Evolutionary conservation across 1,140 invertebrate genomes (phyloP), one percentile per base, ranked within the genome.

Genomic region (Zaprionus camerounensis): DNA sequence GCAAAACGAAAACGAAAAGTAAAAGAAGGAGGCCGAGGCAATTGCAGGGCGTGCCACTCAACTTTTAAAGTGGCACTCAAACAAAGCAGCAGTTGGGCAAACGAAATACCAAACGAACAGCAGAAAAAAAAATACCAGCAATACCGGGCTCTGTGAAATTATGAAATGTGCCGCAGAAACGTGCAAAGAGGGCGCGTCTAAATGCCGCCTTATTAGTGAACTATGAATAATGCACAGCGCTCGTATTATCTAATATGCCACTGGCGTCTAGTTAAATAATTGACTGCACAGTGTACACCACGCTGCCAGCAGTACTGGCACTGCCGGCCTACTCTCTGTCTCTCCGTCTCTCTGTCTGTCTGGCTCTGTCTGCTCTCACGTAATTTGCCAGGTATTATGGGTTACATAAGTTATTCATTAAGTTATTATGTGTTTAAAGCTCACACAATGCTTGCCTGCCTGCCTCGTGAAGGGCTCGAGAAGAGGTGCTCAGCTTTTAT

Each of bases 361-460:
- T 11, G 36, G 15, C 56, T 38, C 20, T 44, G 64, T 36, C 34
- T 61, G 31, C 49, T 62, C 64, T 66, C 69, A 76, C 62, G 74
- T 76, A 76, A 76, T 72, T 76, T 65, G 53, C 74, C 74, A 65
- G 62, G 61, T 66, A 72, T 76, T 71, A 76, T 71, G 72, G 67
- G 72, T 71, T 71, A 77, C 68, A 80, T 80, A 80, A 73, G 44
- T 77, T 80, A 80, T 80, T 80, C 78, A 85, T 85, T 85, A 85
- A 81, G 82, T 85, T 85, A 85, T 85, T 85, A 85, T 76, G 82
- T 85, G 82, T 81, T 78, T 85, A 85, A 85, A 70, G 77, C 82
- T 78, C 75, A 80, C 65, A 80, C 78, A 77, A 77, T 72, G 55
- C 61, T 28, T 9, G 46, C 51, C 41, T 3, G 41, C 41, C 41